These are phyloP conservation scores for Antechinus flavipes DNA, from an alignment of 2,113 vertebrate species.

Conservation along the genomic window DNA sequence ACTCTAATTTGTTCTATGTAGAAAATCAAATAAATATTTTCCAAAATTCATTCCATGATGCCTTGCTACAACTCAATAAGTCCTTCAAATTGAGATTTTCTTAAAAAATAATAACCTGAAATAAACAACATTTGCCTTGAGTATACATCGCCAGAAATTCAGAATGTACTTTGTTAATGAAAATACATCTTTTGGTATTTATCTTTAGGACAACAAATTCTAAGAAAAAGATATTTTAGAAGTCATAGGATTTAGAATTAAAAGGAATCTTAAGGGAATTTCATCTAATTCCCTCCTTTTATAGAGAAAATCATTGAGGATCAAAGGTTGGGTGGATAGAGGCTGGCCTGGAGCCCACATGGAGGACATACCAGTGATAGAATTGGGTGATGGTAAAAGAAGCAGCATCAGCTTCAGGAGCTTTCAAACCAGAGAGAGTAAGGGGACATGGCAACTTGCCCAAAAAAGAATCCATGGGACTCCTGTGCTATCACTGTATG, in stretches of 20 bases:
- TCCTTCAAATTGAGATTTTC: slow-evolving; percentile 15
- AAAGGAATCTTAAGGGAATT: background rate
- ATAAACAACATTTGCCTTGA: background rate
- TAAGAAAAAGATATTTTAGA: background rate
- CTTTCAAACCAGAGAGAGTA: background rate
- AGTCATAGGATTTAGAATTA: background rate
- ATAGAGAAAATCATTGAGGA: background rate
- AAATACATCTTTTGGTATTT: background rate
- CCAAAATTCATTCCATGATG: slow-evolving; percentile 43
- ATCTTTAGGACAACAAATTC: background rate
- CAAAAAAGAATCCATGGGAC: background rate
- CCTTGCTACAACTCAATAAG: slow-evolving; percentile 10
- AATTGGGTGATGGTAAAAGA: background rate
- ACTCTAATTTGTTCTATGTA: slow-evolving; percentile 43
- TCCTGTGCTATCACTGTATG: background rate
- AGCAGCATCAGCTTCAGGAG: background rate
- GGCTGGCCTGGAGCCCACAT: background rate
- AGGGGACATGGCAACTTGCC: background rate
- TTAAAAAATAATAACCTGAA: background rate
- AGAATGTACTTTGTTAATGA: background rate
- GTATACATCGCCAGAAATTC: background rate
- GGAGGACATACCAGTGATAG: background rate
- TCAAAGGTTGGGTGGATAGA: background rate
- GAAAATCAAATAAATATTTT: slow-evolving; percentile 42
- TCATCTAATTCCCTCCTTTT: background rate